Evolutionary conservation across 2,888 invertebrate species (phyloP).

Genomic region (Melipona bicolor): DNA sequence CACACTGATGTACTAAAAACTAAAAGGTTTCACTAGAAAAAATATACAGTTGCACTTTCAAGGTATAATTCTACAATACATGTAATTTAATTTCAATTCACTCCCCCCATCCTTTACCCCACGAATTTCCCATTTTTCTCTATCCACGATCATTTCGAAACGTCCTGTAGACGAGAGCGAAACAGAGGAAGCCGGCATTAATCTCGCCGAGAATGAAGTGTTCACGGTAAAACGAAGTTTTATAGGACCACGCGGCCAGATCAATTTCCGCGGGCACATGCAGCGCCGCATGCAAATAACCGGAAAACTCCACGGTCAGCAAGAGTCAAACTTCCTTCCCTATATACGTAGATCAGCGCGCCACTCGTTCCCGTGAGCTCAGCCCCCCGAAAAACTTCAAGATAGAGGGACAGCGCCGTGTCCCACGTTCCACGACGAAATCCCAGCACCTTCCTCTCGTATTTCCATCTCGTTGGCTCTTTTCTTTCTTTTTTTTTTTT

Average conservation of each 20-base stretch:
- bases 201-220: slow-evolving; percentile 44
- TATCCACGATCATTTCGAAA: not conserved
- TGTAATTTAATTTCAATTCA: not conserved
- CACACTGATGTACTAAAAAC: not conserved
- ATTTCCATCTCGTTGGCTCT: not conserved
- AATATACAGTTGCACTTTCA: not conserved
- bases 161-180: not conserved
- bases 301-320: slow-evolving; percentile 67
- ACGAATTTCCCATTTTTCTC: not conserved
- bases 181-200: slow-evolving; percentile 13
- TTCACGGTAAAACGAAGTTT: slow-evolving; percentile 39
- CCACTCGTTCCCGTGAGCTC: slow-evolving; percentile 14
- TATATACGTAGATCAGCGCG: slow-evolving; percentile 5
- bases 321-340: slow-evolving; percentile 62
- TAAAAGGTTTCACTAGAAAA: not conserved
- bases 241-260: slow-evolving; percentile 58
- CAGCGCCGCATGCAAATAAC: slow-evolving; percentile 75
- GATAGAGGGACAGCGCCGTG: not conserved
- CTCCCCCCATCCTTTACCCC: no score
- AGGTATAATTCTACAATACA: not conserved
- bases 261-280: slow-evolving; percentile 69
- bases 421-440: not conserved
- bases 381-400: not conserved
- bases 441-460: not conserved
- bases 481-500: not conserved